phyloP scores from a whole-genome alignment of 64 coral and sea anemone species.

The Acropora tenuis region DNA sequence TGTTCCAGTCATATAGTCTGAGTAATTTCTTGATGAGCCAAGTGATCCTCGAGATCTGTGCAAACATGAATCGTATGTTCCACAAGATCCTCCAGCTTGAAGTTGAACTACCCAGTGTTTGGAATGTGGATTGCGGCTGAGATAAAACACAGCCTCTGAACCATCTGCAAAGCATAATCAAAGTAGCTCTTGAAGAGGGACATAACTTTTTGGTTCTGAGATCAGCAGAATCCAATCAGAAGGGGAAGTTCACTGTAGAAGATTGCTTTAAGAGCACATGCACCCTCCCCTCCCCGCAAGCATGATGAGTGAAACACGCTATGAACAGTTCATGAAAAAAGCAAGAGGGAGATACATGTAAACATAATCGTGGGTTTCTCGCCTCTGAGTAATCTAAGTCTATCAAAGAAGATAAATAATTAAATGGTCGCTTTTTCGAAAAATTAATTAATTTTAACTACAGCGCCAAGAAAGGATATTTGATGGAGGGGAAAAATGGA shows the following conservation, averaged over 20 bases:
- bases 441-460: neutral
- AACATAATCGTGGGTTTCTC: too few relatives aligned
- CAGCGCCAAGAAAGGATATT: neutral
- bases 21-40: slow-evolving; percentile 85
- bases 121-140: slow-evolving; percentile 83
- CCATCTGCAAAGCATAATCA: slow-evolving; percentile 71
- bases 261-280: too few relatives aligned
- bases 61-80: slow-evolving; percentile 54
- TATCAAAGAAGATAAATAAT: neutral
- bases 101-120: slow-evolving; percentile 92
- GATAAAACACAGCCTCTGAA: slow-evolving; percentile 91
- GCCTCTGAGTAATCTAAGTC: too few relatives aligned
- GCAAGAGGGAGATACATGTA: neutral
- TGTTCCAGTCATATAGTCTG: slow-evolving; percentile 72
- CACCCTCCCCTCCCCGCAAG: too few relatives aligned
- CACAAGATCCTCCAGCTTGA: slow-evolving; percentile 95
- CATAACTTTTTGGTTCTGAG: too few relatives aligned
- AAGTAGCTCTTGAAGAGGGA: neutral
- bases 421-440: neutral
- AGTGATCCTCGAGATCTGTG: slow-evolving; percentile 77
- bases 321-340: neutral
- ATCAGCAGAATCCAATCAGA: too few relatives aligned
- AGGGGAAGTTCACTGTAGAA: too few relatives aligned
- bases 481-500: too few relatives aligned
- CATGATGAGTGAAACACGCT: too few relatives aligned